Base-by-base conservation (phyloP, 1,140 invertebrate genomes). In the Phymastichus coffea region DNA sequence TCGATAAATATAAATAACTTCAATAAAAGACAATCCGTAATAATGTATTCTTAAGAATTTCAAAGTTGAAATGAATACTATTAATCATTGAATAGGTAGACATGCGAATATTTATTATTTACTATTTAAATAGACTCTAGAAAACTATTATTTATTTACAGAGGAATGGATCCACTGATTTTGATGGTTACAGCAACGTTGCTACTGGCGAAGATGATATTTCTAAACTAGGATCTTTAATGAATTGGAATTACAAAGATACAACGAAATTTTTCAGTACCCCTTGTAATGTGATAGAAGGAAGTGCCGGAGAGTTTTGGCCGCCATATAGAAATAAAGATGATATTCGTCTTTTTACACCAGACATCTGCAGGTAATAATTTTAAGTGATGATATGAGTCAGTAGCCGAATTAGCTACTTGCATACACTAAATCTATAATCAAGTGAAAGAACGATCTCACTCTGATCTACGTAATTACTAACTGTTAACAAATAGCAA, bases 281-380 rank as follows among this genome's bases (percentile, higher is more conserved):
- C 6, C 75, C 81, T 15, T 85, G 83, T 60, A 82, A 82, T 57
- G 51, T 78, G 61, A 75, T 88, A 19, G 77, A 84, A 54, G 90
- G 90, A 9, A 90, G 88, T 17, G 86, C 85, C 0, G 91, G 91
- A 0, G 90, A 92, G 75, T 88, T 91, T 67, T 88, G 89, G 71
- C 84, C 88, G 0, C 86, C 86, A 3, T 76, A 83, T 57, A 68
- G 84, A 52, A 80, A 74, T 0, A 83, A 83, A 28, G 77, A 82
- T 3, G 80, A 84, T 6, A 81, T 84, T 3, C 75, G 75, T 3
- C 70, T 91, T 25, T 91, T 87, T 73, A 84, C 85, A 17, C 74
- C 85, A 3, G 89, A 91, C 65, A 76, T 91, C 54, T 91, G 89
- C 71, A 84, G 88, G 68, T 80, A 20, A 61, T 66, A 57, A 15